Evolutionary conservation across 2,113 vertebrate genomes (phyloP).

Genomic region (Lota lota): DNA sequence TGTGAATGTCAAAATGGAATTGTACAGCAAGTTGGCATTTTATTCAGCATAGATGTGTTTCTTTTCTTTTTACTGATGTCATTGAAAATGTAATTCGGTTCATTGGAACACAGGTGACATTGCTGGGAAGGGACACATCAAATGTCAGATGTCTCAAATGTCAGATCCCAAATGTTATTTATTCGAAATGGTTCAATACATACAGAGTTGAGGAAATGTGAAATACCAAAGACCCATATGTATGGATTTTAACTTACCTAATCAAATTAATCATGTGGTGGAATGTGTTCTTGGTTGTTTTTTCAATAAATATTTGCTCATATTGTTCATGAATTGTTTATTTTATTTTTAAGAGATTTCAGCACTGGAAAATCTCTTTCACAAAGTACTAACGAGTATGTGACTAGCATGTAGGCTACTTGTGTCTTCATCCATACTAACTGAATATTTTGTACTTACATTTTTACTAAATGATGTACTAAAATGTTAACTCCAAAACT

Average conservation of each 20-base stretch:
- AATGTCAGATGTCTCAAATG: neutral
- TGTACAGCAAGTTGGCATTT: no score
- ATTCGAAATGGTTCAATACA: neutral
- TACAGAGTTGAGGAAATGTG: neutral
- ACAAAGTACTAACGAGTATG: no score
- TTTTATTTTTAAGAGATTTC: neutral
- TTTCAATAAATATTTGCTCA: constrained; percentile 21
- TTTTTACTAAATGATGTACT: no score
- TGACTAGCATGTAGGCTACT: no score
- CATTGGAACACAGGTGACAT: neutral
- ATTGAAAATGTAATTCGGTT: no score
- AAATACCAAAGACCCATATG: constrained; percentile 16
- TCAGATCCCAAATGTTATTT: neutral
- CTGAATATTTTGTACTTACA: no score
- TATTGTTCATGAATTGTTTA: neutral
- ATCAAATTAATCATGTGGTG: neutral
- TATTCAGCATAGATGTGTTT: no score
- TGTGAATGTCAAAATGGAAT: neutral
- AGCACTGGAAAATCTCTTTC: no score
- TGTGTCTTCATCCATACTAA: no score
- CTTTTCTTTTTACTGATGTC: no score
- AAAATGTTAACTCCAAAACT: no score
- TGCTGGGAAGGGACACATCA: neutral
- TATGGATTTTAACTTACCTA: neutral
- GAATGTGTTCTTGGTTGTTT: neutral